phyloP scores from a whole-genome alignment of 2,888 invertebrate species.

The Cremastinae sp. region DNA sequence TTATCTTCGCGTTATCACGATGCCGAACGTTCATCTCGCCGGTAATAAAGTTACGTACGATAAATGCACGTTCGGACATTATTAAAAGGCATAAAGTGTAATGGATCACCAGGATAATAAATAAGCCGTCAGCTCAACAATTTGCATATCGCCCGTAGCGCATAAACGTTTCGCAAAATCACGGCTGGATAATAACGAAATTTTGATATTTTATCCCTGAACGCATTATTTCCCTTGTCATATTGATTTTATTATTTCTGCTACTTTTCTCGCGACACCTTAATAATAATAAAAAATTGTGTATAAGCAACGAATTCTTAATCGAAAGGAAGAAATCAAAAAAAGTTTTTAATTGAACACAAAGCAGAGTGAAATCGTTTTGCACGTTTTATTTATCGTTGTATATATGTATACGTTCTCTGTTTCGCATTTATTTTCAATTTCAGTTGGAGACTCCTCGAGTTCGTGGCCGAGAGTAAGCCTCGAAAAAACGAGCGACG shows the following conservation, averaged over 20 bases:
- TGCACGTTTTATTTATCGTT: not conserved
- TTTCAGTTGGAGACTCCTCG: not conserved
- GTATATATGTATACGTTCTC: too few species aligned
- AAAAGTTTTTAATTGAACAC: too few species aligned
- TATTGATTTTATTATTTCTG: too few species aligned
- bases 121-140: constrained; percentile 36
- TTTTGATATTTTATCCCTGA: not conserved
- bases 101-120: constrained; percentile 38
- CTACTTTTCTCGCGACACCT: too few species aligned
- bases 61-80: constrained; percentile 25
- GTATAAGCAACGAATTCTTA: too few species aligned
- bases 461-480: not conserved
- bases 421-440: not conserved
- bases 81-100: constrained; percentile 36
- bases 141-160: constrained; percentile 30
- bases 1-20: constrained; percentile 15
- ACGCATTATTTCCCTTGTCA: not conserved
- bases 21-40: constrained; percentile 14
- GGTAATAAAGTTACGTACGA: constrained; percentile 15
- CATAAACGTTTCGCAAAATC: not conserved
- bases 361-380: not conserved
- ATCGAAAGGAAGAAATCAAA: too few species aligned
- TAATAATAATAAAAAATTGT: too few species aligned
- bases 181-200: not conserved
- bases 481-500: not conserved